phyloP scores from a whole-genome alignment of 1,140 invertebrate species.

The Drosophila sucinea region DNA sequence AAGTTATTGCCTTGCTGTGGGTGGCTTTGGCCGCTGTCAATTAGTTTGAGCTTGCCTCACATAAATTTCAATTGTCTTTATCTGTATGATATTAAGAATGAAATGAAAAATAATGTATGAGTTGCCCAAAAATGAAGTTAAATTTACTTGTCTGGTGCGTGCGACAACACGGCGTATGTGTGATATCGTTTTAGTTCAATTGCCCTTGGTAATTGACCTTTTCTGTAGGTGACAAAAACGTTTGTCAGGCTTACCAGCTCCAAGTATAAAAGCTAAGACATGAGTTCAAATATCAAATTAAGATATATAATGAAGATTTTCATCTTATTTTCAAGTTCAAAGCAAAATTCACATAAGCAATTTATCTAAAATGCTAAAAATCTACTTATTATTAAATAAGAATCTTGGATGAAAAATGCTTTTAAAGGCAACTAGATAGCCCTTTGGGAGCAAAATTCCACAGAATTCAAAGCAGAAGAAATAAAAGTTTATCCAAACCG shows the following conservation, averaged over 20 bases:
- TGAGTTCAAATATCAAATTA: too few relatives aligned
- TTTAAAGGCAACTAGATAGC: too few relatives aligned
- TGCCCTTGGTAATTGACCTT: conserved; percentile 13
- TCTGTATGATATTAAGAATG: conserved; percentile 7
- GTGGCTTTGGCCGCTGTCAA: conserved; percentile 37
- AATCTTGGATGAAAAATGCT: too few relatives aligned
- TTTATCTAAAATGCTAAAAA: too few relatives aligned
- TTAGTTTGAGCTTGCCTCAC: conserved; percentile 36
- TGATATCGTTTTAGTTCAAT: conserved; percentile 22
- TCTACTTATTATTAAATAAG: too few relatives aligned
- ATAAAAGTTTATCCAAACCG: conserved; percentile 30
- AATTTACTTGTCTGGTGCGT: conserved; percentile 57
- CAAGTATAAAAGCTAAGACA: too few relatives aligned
- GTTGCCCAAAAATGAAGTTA: conserved; percentile 21
- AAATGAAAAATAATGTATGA: conserved; percentile 48
- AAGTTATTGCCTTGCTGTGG: not conserved
- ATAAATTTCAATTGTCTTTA: conserved; percentile 58
- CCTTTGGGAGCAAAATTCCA: too few relatives aligned
- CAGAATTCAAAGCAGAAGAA: conserved; percentile 27
- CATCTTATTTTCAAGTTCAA: too few relatives aligned
- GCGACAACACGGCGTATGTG: conserved; percentile 20
- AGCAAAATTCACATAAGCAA: too few relatives aligned
- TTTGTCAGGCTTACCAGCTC: too few relatives aligned
- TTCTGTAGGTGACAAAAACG: not conserved
- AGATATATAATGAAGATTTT: too few relatives aligned